phyloP scores from a whole-genome alignment of 2,113 vertebrate genomes.

The Mesoclemmys tuberculata region DNA sequence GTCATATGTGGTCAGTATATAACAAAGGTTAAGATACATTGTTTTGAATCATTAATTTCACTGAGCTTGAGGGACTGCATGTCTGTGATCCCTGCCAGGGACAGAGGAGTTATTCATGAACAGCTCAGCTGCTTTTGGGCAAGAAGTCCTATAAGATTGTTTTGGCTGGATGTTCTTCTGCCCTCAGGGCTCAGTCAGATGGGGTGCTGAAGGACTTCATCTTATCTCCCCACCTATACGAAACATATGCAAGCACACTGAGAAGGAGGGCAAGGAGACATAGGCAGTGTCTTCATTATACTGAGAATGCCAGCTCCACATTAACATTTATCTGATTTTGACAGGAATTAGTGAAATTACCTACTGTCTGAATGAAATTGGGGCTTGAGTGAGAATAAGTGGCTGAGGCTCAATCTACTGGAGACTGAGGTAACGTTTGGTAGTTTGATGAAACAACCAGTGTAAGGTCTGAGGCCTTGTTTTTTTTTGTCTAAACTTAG shows the following conservation, averaged over 20 bases:
- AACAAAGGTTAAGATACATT: not conserved
- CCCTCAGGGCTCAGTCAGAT: not conserved
- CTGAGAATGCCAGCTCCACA: not conserved
- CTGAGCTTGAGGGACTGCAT: not conserved
- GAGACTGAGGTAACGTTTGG: not conserved
- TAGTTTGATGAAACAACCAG: not conserved
- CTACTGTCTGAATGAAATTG: not conserved
- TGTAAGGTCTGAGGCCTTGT: too few species aligned
- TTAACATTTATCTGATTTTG: not conserved
- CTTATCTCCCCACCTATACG: not conserved
- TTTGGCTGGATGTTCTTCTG: not conserved
- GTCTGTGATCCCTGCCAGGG: not conserved
- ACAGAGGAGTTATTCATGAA: not conserved
- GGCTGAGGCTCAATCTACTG: not conserved
- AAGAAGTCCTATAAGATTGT: not conserved
- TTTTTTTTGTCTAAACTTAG: too few species aligned
- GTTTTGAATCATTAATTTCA: not conserved
- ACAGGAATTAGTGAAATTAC: not conserved
- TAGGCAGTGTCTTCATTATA: not conserved
- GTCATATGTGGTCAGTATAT: not conserved
- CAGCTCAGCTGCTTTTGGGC: not conserved
- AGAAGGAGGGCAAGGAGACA: not conserved
- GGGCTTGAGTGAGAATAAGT: not conserved
- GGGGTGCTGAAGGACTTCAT: not conserved
- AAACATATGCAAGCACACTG: not conserved